These are phyloP conservation scores for Pipistrellus kuhlii DNA, from an alignment of 2,797 vertebrate species.

Conservation along the genomic window DNA sequence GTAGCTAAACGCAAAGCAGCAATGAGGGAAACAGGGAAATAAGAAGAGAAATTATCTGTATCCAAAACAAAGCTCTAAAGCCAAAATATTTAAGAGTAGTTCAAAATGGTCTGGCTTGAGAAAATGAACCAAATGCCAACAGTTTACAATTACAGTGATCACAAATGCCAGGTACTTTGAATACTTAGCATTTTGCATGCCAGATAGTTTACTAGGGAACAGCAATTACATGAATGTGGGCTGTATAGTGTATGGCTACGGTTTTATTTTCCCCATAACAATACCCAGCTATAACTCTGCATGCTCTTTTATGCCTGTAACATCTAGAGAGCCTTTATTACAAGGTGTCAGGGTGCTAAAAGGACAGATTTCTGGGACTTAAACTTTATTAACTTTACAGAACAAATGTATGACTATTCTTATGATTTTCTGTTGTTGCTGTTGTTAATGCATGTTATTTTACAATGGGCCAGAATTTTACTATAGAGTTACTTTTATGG, in stretches of 20 bases:
- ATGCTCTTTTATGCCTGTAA: constrained; percentile 21
- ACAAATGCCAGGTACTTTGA: constrained; percentile 80
- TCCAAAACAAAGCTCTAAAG: constrained; percentile 75
- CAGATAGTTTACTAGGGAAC: constrained; percentile 81
- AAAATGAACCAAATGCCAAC: constrained; percentile 80
- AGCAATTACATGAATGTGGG: constrained; percentile 76
- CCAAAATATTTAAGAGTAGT: constrained; percentile 73
- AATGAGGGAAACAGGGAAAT: constrained; percentile 76
- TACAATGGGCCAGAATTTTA: not conserved
- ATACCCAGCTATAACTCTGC: constrained; percentile 70
- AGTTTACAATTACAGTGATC: constrained; percentile 64
- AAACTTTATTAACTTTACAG: not conserved
- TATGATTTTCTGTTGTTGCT: not conserved
- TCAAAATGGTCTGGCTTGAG: constrained; percentile 78
- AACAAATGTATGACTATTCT: not conserved
- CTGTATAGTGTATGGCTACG: constrained; percentile 68
- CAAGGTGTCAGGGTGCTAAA: not conserved
- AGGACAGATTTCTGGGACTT: not conserved
- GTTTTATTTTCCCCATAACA: constrained; percentile 75
- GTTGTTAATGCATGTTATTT: not conserved
- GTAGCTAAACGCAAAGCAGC: constrained; percentile 63
- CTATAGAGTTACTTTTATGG: not conserved
- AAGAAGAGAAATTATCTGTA: constrained; percentile 71
- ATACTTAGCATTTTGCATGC: constrained; percentile 77
- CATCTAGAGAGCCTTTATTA: not conserved